phyloP scores from a whole-genome alignment of 1,140 invertebrate genomes.

The Psilanteris sp. region DNA sequence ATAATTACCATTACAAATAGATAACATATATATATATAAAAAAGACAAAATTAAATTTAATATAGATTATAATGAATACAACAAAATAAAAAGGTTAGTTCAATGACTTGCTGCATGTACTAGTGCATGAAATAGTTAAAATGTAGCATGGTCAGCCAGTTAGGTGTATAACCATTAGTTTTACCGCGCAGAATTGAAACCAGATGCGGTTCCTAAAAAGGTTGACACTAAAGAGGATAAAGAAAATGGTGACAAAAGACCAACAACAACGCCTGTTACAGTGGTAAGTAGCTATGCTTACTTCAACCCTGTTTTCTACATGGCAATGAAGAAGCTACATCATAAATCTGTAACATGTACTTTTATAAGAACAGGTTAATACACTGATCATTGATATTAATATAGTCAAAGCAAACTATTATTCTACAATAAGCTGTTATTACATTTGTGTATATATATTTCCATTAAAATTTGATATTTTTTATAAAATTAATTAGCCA shows the following conservation, averaged over 20 bases:
- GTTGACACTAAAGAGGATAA: slow-evolving; percentile 77
- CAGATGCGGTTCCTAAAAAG: slow-evolving; percentile 75
- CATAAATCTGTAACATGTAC: no score
- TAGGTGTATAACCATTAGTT: slow-evolving; percentile 77
- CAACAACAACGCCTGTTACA: slow-evolving; percentile 69
- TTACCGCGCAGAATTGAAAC: slow-evolving; percentile 78
- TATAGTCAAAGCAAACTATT: no score
- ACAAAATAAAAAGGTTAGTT: neutral
- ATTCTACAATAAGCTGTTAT: no score
- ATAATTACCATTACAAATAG: no score
- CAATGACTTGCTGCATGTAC: slow-evolving; percentile 65
- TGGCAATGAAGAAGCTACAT: slow-evolving; percentile 15
- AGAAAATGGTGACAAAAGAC: slow-evolving; percentile 75
- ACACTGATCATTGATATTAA: no score
- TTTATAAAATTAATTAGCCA: no score
- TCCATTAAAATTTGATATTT: no score
- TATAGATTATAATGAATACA: no score
- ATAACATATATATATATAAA: neutral
- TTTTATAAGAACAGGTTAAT: no score
- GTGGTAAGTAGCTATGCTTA: slow-evolving; percentile 73
- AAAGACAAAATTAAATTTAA: no score
- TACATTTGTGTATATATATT: no score
- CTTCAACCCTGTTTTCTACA: slow-evolving; percentile 21
- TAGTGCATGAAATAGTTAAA: slow-evolving; percentile 67
- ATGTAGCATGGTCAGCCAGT: slow-evolving; percentile 69